These are phyloP conservation scores for Sula dactylatra DNA, from an alignment of 2,113 vertebrate genomes.

Conservation along the genomic window DNA sequence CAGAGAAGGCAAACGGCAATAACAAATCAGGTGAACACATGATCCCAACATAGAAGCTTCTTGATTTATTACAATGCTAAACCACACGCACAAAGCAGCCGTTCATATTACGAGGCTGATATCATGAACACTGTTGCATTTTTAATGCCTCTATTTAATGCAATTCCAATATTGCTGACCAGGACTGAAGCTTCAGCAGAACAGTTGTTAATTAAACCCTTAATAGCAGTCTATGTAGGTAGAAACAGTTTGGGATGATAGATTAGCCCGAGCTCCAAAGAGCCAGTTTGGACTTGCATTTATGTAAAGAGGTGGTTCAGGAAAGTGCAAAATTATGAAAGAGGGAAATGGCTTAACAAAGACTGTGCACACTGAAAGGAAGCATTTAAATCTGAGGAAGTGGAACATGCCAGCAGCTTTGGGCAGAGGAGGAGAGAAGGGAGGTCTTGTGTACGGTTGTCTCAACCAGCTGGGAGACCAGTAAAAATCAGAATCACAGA, in stretches of 20 bases:
- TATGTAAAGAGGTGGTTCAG: neutral
- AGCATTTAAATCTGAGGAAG: neutral
- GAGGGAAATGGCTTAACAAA: neutral
- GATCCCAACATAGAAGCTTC: neutral
- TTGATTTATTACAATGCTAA: neutral
- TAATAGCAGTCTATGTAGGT: neutral
- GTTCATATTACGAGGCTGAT: neutral
- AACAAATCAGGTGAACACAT: neutral
- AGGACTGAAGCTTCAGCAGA: neutral
- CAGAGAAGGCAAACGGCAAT: neutral
- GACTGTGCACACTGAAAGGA: neutral
- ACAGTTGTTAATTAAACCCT: constrained; percentile 47
- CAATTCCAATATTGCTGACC: constrained; percentile 25
- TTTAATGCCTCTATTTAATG: constrained; percentile 48
- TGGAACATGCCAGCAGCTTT: neutral
- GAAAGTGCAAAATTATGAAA: neutral
- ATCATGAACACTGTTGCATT: neutral
- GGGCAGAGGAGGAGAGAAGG: neutral
- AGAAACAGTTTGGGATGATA: constrained; percentile 15
- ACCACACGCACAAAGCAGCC: neutral
- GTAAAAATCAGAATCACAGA: neutral
- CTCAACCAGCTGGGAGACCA: neutral
- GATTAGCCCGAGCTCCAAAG: neutral
- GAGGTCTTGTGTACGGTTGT: neutral
- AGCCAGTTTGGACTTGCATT: neutral